A percentile compares a stretch with the other conserved stretches of the same genome.
These are phyloP conservation scores for Ornithoptera alexandrae DNA, from an alignment of 2,888 invertebrate genomes.

Conservation along the genomic window DNA sequence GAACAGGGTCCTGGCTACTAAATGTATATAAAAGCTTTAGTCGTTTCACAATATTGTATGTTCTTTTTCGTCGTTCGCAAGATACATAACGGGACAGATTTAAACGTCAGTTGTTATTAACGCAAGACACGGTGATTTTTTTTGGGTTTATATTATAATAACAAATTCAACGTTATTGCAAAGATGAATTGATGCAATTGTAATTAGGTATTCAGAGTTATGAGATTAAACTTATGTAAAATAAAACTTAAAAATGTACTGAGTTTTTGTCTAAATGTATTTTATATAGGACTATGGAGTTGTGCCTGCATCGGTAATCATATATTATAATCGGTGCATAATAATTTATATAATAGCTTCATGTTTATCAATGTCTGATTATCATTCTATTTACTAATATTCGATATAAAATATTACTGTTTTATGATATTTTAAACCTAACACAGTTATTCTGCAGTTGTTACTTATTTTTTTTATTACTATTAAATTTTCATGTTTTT, in stretches of 20 bases:
- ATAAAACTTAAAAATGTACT: slow-evolving; percentile 13
- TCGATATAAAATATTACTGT: background rate
- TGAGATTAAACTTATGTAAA: no score
- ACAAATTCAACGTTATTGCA: no score
- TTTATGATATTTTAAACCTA: background rate
- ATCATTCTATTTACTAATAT: background rate
- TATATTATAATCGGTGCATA: slow-evolving; percentile 16
- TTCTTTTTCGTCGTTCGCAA: no score
- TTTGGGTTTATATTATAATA: background rate
- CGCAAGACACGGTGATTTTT: background rate
- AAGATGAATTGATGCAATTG: no score
- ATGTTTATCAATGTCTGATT: slow-evolving; percentile 20
- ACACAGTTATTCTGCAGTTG: background rate
- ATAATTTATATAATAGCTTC: slow-evolving; percentile 16
- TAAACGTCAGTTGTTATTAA: background rate
- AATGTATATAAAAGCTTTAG: no score
- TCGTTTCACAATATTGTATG: no score
- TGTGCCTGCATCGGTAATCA: slow-evolving; percentile 26
- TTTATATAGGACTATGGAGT: slow-evolving; percentile 17
- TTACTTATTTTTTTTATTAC: background rate
- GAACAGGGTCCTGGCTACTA: no score
- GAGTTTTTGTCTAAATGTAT: slow-evolving; percentile 12
- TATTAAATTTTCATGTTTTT: background rate
- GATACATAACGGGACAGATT: background rate
- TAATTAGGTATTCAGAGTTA: no score